Conservation (phyloP, 2,113 vertebrate genomes). For the Tyrannus savana region DNA sequence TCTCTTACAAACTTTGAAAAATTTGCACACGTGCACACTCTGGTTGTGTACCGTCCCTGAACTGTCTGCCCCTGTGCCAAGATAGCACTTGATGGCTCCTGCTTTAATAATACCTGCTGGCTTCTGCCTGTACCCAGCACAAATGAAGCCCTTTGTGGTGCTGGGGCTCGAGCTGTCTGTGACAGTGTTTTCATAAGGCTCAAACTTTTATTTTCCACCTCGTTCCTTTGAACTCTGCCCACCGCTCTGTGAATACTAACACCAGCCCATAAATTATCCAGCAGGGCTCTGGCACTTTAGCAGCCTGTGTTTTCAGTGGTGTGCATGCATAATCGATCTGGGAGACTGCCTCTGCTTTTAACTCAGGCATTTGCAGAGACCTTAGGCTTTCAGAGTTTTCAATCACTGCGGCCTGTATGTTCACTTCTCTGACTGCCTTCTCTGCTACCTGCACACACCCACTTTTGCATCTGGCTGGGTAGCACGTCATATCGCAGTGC, state of each 20-base stretch:
- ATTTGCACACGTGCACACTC: accelerated
- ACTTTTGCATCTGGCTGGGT: background rate
- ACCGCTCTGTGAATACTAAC: slow-evolving; percentile 62
- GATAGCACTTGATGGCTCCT: background rate
- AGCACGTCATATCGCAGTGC: background rate
- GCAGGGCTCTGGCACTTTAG: slow-evolving; percentile 59
- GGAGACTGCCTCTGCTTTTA: slow-evolving; percentile 70
- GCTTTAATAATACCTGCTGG: background rate
- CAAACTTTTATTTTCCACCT: slow-evolving; percentile 59
- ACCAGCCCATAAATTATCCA: slow-evolving; percentile 76
- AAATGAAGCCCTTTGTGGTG: background rate
- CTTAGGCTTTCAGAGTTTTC: slow-evolving; percentile 42
- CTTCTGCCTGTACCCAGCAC: background rate
- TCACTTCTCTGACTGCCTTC: background rate
- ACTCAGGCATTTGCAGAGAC: slow-evolving; percentile 50
- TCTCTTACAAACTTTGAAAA: background rate
- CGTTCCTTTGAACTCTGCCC: slow-evolving; percentile 71
- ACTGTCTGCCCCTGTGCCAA: background rate
- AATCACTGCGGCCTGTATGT: background rate
- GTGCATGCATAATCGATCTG: slow-evolving; percentile 68
- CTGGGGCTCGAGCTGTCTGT: background rate
- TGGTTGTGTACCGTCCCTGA: background rate
- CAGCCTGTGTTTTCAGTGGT: slow-evolving; percentile 60
- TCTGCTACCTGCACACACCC: background rate
- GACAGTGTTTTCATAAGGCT: slow-evolving; percentile 46